phyloP scores from a whole-genome alignment of 2,113 vertebrate species.

The Uria lomvia region DNA sequence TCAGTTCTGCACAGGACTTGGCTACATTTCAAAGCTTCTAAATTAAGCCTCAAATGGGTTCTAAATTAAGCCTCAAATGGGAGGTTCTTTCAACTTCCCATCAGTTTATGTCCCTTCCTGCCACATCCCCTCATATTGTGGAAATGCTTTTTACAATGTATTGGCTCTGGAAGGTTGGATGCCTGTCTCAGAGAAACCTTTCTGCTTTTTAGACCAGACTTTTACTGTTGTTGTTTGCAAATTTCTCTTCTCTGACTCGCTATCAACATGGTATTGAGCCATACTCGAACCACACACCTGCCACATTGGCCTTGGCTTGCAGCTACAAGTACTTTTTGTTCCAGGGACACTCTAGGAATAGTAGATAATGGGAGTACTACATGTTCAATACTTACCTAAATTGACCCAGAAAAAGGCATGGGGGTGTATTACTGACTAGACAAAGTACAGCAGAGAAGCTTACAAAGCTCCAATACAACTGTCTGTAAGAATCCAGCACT shows the following conservation, averaged over 20 bases:
- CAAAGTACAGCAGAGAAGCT: background rate
- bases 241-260: background rate
- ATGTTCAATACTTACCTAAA: background rate
- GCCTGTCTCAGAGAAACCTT: background rate
- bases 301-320: background rate
- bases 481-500: background rate
- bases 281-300: too few relatives aligned
- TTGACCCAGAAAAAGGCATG: rapidly evolving
- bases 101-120: background rate
- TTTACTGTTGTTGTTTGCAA: background rate
- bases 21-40: background rate
- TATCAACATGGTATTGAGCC: background rate
- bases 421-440: background rate
- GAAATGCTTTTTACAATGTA: background rate
- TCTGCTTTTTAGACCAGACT: background rate
- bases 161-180: background rate
- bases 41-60: background rate
- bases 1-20: background rate
- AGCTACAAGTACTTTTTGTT: background rate
- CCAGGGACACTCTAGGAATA: background rate
- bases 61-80: background rate
- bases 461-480: background rate
- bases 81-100: background rate
- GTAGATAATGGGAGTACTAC: background rate
- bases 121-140: background rate